Conservation (phyloP, 2,888 invertebrate species). For the Odontomyia ornata region DNA sequence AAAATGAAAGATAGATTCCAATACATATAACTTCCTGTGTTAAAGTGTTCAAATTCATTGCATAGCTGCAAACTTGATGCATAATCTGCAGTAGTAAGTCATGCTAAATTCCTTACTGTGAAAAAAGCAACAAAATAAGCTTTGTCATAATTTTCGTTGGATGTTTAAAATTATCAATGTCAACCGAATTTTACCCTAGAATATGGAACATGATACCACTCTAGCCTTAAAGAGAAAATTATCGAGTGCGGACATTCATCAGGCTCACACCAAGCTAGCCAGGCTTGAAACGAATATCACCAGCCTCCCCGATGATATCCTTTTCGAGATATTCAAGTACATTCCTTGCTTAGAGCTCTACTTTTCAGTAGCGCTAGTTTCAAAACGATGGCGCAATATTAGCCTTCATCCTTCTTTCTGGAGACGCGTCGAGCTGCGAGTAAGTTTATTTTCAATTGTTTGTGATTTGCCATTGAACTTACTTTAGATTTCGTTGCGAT, state of each 20-base stretch:
- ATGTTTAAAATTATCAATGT: conserved; percentile 45
- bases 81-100: conserved; percentile 18
- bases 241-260: conserved; percentile 15
- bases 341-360: conserved; percentile 42
- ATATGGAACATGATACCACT: conserved; percentile 46
- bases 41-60: no score
- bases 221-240: conserved; percentile 44
- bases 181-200: conserved; percentile 44
- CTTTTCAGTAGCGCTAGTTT: conserved; percentile 36
- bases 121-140: conserved; percentile 2
- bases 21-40: no score
- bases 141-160: conserved; percentile 17
- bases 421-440: conserved; percentile 41
- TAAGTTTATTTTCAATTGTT: conserved; percentile 29
- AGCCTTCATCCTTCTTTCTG: conserved; percentile 38
- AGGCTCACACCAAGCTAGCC: conserved; percentile 17
- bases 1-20: no score
- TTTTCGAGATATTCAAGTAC: conserved; percentile 46
- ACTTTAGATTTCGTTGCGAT: neutral
- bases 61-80: neutral
- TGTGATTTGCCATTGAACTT: neutral
- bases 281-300: conserved; percentile 34
- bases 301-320: conserved; percentile 45
- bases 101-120: conserved; percentile 37
- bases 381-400: conserved; percentile 42